Percentiles rank a stretch among this genome's conserved stretches.
phyloP scores from a whole-genome alignment of 2,113 vertebrate species.

The Scomber japonicus region DNA sequence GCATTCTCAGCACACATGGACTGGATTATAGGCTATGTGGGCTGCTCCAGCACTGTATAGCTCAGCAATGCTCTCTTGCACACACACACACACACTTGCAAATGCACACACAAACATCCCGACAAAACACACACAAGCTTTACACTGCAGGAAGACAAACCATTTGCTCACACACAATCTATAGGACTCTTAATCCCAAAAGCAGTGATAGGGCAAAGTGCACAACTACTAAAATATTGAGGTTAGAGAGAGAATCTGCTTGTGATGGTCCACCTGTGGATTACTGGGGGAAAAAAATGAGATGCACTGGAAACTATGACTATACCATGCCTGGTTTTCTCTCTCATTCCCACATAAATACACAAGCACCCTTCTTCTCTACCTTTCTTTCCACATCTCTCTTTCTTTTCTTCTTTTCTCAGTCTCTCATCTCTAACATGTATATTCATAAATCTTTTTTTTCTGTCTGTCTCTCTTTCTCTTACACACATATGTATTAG shows the following conservation, averaged over 20 bases:
- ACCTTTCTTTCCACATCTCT: not conserved
- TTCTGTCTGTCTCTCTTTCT: constrained; percentile 5
- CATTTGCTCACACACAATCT: constrained; percentile 62
- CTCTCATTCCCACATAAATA: constrained; percentile 50
- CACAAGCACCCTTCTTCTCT: constrained; percentile 29
- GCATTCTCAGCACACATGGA: constrained; percentile 85
- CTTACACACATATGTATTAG: constrained; percentile 27
- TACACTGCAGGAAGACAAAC: constrained; percentile 60
- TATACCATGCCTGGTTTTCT: constrained; percentile 45
- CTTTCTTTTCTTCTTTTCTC: not conserved
- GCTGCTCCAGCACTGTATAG: constrained; percentile 72
- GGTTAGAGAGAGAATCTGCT: constrained; percentile 70
- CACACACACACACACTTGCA: constrained; percentile 31
- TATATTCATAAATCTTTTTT: constrained; percentile 32
- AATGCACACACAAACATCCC: constrained; percentile 53
- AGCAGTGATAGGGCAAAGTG: constrained; percentile 63
- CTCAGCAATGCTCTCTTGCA: constrained; percentile 60
- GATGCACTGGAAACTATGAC: constrained; percentile 79
- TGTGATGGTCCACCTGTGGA: constrained; percentile 83
- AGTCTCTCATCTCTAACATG: constrained; percentile 1
- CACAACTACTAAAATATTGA: constrained; percentile 68
- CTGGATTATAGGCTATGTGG: constrained; percentile 81
- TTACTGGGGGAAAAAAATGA: constrained; percentile 71
- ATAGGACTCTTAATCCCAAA: constrained; percentile 69
- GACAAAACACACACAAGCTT: constrained; percentile 52